These are phyloP conservation scores for Nothobranchius kuhntae DNA, from an alignment of 2,113 vertebrate genomes.

Conservation along the genomic window DNA sequence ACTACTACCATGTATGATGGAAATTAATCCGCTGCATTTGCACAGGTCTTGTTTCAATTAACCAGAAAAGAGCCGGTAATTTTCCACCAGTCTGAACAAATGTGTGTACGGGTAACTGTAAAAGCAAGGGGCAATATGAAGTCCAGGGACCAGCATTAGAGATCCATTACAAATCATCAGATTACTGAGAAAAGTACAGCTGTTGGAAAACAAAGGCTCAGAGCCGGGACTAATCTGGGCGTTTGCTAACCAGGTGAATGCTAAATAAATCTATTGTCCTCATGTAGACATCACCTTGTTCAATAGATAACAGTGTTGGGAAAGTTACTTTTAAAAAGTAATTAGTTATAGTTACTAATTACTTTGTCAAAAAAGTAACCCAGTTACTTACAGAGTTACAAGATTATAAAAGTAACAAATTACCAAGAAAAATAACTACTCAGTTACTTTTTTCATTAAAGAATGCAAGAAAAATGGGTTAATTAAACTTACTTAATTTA, in stretches of 20 bases:
- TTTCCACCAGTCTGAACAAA: constrained; percentile 31
- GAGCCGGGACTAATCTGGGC: constrained; percentile 30
- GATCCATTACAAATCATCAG: constrained; percentile 12
- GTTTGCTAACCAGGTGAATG: constrained; percentile 42
- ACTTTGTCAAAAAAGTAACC: no score
- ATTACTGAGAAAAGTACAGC: constrained; percentile 31
- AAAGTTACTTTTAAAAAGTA: no score
- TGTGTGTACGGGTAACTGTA: constrained; percentile 14
- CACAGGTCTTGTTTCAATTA: constrained; percentile 23
- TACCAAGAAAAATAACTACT: no score
- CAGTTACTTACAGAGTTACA: no score
- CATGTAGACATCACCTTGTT: constrained; percentile 39
- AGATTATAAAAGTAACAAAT: no score
- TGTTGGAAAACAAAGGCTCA: constrained; percentile 8
- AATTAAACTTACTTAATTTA: no score
- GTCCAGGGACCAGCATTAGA: constrained; percentile 19
- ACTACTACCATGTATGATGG: constrained; percentile 70
- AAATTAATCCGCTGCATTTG: constrained; percentile 65
- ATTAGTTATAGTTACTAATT: no score
- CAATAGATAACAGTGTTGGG: constrained; percentile 34
- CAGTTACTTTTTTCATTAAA: no score
- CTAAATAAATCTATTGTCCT: constrained; percentile 51
- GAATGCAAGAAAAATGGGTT: no score
- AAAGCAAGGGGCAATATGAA: constrained; percentile 24
- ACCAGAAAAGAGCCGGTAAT: constrained; percentile 17